These are phyloP conservation scores for Coelinius sp. DNA, from an alignment of 2,888 invertebrate species.

Conservation along the genomic window DNA sequence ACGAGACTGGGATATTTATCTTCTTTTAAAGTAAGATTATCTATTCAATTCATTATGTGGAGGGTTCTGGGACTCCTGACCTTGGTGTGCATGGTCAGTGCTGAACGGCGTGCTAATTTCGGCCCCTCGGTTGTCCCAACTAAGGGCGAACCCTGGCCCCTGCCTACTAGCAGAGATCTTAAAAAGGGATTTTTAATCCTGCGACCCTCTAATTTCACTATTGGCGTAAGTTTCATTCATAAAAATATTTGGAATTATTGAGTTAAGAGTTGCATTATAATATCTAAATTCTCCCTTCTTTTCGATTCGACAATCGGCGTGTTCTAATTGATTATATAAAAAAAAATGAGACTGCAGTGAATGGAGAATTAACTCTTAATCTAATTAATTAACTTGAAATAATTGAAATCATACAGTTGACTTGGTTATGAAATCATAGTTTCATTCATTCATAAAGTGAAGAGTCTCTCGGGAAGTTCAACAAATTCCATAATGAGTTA, in stretches of 20 bases:
- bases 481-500: too few relatives aligned
- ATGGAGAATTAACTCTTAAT: too few relatives aligned
- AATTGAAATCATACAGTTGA: too few relatives aligned
- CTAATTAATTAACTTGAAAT: too few relatives aligned
- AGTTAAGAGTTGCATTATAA: too few relatives aligned
- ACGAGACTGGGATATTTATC: neutral
- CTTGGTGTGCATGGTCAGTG: neutral
- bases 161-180: constrained; percentile 72
- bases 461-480: too few relatives aligned
- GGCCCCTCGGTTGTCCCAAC: constrained; percentile 74
- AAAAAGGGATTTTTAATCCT: constrained; percentile 70
- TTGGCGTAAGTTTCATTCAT: constrained; percentile 58
- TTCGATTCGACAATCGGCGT: too few relatives aligned
- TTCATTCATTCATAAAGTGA: too few relatives aligned
- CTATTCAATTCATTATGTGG: neutral
- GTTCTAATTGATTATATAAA: too few relatives aligned
- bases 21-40: neutral
- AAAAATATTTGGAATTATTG: neutral
- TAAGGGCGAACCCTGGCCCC: constrained; percentile 80
- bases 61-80: neutral
- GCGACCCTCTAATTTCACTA: constrained; percentile 71
- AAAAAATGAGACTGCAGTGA: too few relatives aligned
- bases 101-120: constrained; percentile 61
- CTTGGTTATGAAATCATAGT: too few relatives aligned
- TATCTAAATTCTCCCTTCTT: too few relatives aligned